These are phyloP conservation scores for Drosophila limbata DNA, from an alignment of 2,888 invertebrate genomes.

Conservation along the genomic window DNA sequence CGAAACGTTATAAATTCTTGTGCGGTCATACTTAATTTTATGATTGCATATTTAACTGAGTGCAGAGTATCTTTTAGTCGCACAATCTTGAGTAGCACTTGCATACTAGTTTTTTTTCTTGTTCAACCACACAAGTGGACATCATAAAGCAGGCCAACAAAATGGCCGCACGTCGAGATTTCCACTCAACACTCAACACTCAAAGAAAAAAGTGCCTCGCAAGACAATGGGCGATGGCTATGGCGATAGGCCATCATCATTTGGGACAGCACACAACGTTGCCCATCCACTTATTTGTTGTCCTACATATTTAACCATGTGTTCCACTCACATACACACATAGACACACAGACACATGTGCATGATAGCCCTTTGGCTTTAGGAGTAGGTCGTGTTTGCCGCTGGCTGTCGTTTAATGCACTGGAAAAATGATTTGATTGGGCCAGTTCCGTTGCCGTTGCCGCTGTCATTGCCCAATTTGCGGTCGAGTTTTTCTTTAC, in stretches of 20 bases:
- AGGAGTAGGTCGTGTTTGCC: constrained; percentile 38
- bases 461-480: constrained; percentile 49
- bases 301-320: constrained; percentile 60
- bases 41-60: too few species aligned
- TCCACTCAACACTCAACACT: constrained; percentile 41
- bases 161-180: constrained; percentile 70
- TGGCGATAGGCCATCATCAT: constrained; percentile 66
- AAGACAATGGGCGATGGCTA: constrained; percentile 54
- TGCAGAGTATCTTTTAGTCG: background rate
- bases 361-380: constrained; percentile 22
- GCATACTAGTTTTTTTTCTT: constrained; percentile 30
- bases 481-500: constrained; percentile 65
- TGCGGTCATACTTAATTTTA: too few species aligned
- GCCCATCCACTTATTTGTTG: constrained; percentile 53
- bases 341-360: constrained; percentile 6
- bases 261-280: constrained; percentile 46
- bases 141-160: constrained; percentile 55
- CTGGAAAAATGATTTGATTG: constrained; percentile 79
- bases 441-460: constrained; percentile 47
- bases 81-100: background rate
- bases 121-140: constrained; percentile 56
- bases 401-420: constrained; percentile 71
- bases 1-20: too few species aligned
- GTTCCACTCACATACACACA: constrained; percentile 34
- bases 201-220: constrained; percentile 33